phyloP scores from a whole-genome alignment of 1,140 invertebrate genomes.

The Cotesia typhae region DNA sequence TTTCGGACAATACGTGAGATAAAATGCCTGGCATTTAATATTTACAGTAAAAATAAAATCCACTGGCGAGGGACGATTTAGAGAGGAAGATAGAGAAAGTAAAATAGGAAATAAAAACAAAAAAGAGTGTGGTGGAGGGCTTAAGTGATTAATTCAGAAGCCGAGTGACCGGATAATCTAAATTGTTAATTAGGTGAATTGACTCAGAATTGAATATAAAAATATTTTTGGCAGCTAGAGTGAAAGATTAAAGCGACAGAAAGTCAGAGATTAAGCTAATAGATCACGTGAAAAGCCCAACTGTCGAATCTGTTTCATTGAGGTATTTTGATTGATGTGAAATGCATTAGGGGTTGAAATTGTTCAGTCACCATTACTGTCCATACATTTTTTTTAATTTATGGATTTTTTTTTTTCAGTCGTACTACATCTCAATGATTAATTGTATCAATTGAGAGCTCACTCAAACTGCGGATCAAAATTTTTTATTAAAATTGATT shows the following conservation, averaged over 20 bases:
- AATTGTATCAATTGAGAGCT: constrained; percentile 3
- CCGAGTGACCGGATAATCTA: too few species aligned
- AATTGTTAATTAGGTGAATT: too few species aligned
- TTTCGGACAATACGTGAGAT: too few species aligned
- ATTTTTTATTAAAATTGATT: too few species aligned
- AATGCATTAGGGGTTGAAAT: background rate
- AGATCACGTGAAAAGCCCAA: constrained; percentile 8
- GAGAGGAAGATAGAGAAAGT: too few species aligned
- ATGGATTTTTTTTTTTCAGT: background rate
- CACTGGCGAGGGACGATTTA: too few species aligned
- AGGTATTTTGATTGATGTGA: constrained; percentile 23
- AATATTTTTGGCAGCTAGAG: constrained; percentile 13
- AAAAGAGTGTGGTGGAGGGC: too few species aligned
- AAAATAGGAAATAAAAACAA: too few species aligned
- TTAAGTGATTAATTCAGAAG: too few species aligned
- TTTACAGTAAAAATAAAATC: too few species aligned
- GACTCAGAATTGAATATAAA: background rate
- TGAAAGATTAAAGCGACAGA: background rate
- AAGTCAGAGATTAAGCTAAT: constrained; percentile 5
- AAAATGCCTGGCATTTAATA: too few species aligned
- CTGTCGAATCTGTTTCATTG: constrained; percentile 16
- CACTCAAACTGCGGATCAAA: background rate
- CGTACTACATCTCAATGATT: constrained; percentile 8
- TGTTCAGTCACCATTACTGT: background rate
- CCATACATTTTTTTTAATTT: background rate